Base-by-base conservation (phyloP, 1,140 invertebrate genomes). In the Paraescarpia echinospica region DNA sequence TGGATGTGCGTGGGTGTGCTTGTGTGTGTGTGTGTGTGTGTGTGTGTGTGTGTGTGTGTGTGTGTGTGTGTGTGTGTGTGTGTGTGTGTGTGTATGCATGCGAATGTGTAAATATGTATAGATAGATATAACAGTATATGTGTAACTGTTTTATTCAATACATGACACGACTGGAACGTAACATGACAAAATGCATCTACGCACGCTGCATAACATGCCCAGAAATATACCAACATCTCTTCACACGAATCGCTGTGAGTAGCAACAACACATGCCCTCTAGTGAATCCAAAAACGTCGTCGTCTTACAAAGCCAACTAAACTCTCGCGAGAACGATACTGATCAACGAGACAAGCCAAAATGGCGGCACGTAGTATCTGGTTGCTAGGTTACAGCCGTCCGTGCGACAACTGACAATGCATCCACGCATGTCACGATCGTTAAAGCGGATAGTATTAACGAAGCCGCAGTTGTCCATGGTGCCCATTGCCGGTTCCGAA, bases 391-490 rank as follows among this genome's bases (percentile, higher is more conserved):
- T 97, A 93, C 97, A 97, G 5, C 96, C 96, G 94, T 97, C 96
- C 35, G 94, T 95, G 92, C 96, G 96, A 94, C 97, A 97, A 1
- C 97, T 97, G 1, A 97, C 94, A 51, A 97, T 96, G 93, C 97
- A 97, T 22, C 97, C 97, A 6, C 94, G 90, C 94, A 95, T 95
- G 35, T 94, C 91, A 34, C 93, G 93, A 9, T 93, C 94, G 41
- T 95, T 93, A 92, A 94, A 95, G 35, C 95, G 94, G 90, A 96
- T 93, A n/a, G 93, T 88, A 77, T 93, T 94, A n/a, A 94, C 92
- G 94, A 95, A 94, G 94, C 95, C 95, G 93, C 95, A 96, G 93
- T 96, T 95, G 35, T 94, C 94, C 91, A 94, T 93, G 35, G 95
- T 92, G 34, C 95, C 95, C 33, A 96, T 95, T 91, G 95, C 95